These are phyloP conservation scores for Steinernema scapterisci DNA, from an alignment of 2,888 invertebrate species.

Conservation along the genomic window DNA sequence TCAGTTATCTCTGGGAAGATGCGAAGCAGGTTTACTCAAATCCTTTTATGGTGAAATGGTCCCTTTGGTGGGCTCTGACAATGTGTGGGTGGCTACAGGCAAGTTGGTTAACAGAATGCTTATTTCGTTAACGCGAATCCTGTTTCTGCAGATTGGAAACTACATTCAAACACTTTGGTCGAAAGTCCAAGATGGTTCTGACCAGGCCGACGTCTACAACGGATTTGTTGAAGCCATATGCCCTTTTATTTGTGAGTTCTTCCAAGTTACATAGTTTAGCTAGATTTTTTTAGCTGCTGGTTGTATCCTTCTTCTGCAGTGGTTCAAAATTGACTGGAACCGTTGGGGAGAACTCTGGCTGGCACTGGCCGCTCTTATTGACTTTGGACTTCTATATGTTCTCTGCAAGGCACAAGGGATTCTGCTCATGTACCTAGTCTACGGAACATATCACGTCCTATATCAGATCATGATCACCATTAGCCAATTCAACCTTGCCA, in stretches of 20 bases:
- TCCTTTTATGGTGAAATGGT: conserved; percentile 75
- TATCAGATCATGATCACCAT: conserved; percentile 64
- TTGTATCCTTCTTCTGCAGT: background rate
- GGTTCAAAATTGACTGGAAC: conserved; percentile 70
- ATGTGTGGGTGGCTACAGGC: conserved; percentile 79
- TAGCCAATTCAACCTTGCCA: conserved; percentile 79
- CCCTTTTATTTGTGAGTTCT: conserved; percentile 75
- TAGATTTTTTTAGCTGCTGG: background rate
- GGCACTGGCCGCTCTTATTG: conserved; percentile 70
- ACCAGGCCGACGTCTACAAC: conserved; percentile 72
- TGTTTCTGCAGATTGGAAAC: conserved; percentile 72
- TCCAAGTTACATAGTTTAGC: background rate
- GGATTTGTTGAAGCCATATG: conserved; percentile 82
- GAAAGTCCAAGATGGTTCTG: conserved; percentile 71
- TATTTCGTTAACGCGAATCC: background rate
- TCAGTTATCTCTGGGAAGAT: conserved; percentile 34
- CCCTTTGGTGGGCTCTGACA: conserved; percentile 79
- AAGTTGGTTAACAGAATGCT: background rate
- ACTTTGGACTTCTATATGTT: conserved; percentile 70
- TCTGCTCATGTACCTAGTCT: conserved; percentile 53
- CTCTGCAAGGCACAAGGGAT: conserved; percentile 71
- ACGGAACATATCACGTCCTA: conserved; percentile 55
- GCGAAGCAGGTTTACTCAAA: conserved; percentile 44
- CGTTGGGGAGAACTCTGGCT: conserved; percentile 72
- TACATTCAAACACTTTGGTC: conserved; percentile 87